Evolutionary conservation across 53 echinoderm and acorn worm genomes (phyloP), one percentile per base, ranked within the genome.

Genomic region (Holothuria leucospilota): DNA sequence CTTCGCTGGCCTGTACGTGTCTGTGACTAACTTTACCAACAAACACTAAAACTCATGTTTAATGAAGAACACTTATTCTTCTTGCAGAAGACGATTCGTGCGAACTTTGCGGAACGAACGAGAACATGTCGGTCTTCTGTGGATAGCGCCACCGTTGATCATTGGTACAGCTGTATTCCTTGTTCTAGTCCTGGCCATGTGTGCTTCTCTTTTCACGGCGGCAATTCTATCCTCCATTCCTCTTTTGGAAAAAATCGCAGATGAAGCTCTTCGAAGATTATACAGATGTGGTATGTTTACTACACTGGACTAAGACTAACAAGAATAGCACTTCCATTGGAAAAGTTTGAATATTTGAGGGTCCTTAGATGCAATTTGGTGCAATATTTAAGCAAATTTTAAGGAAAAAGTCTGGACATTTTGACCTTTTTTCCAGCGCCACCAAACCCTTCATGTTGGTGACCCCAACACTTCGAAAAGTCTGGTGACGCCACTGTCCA

Each of bases 101-200:
- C 2, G 30, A 40, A 42, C 72, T 39, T 41, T 40, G 72, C 42
- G 42, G 89, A 90, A 83, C 82, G 72, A 60, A 90, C 52, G 16
- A 61, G 38, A 10, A 88, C 88, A 14, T 58, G 28, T n/a, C 83
- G 90, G 67, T 90, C 73, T 68, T 77, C 75, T 52, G 66, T 72
- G 65, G 85, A 68, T 15, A 85, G 85, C 30, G n/a, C 49, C 72
- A 42, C 16, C 49, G 10, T 10, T 72, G 23, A 39, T 72, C 21
- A 42, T 49, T 2, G n/a, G 72, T 39, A 40, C 21, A 10, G n/a
- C 41, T 20, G 41, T 72, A 1, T 72, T 72, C 30, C 72, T 72
- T 20, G 27, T 72, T 49, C 41, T 72, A 5, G 41, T 40, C 30
- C 72, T 72, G 39, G 51, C 46, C 20, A 39, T 42, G 72, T 72